Percentiles rank a stretch among this genome's conserved stretches.
phyloP scores from a whole-genome alignment of 92 coral and sea anemone species.

The Micromussa lordhowensis region DNA sequence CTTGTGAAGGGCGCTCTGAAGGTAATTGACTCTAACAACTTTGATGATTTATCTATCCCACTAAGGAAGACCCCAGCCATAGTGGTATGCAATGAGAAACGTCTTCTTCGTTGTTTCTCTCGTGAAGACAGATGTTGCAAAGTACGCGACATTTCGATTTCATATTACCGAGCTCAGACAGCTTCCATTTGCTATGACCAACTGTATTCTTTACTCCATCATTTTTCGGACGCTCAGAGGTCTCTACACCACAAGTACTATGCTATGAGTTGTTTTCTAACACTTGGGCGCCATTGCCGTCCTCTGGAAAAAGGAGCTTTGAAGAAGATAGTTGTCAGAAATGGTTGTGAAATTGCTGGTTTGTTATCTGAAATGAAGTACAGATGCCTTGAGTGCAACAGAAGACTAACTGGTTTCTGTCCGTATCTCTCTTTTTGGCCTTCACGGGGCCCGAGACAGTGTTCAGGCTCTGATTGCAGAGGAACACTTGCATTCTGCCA shows the following conservation, averaged over 20 bases:
- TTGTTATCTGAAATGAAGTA: not conserved
- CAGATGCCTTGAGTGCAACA: no score
- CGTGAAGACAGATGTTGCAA: constrained; percentile 7
- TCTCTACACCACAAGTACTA: no score
- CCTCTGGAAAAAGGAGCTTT: not conserved
- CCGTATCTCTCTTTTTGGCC: no score
- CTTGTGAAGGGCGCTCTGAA: not conserved
- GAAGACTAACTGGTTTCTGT: no score
- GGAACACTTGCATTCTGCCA: no score
- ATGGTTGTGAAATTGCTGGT: not conserved
- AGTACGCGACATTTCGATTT: not conserved
- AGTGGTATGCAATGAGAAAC: not conserved
- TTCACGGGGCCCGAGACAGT: no score
- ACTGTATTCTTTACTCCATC: no score
- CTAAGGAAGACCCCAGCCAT: constrained; percentile 3
- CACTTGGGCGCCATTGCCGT: not conserved
- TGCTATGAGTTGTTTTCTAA: constrained; percentile 1
- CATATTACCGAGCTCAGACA: no score
- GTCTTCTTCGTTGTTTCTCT: not conserved
- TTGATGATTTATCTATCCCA: no score
- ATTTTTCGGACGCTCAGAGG: no score
- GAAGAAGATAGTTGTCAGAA: constrained; percentile 5
- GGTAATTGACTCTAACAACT: not conserved
- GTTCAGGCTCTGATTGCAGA: no score
- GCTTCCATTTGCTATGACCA: no score